These are phyloP conservation scores for Cheilosia variabilis DNA, from an alignment of 2,888 invertebrate genomes.

Conservation along the genomic window DNA sequence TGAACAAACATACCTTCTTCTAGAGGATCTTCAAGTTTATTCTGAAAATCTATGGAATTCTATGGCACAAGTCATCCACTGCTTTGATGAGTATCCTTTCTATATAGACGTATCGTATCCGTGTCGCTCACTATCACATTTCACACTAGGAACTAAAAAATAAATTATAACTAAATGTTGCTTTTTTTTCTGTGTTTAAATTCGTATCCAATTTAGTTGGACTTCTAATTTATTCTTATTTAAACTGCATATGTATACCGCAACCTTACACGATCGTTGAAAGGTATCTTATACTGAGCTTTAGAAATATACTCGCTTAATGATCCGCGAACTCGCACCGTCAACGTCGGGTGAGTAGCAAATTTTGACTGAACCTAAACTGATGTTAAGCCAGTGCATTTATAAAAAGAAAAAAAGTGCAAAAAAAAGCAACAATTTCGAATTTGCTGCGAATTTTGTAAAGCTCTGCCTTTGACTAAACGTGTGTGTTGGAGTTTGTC, in stretches of 20 bases:
- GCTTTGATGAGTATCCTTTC: conserved; percentile 1
- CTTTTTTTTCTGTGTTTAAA: neutral
- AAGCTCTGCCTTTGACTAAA: conserved; percentile 44
- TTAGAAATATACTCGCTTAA: conserved; percentile 30
- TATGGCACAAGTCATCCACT: conserved; percentile 13
- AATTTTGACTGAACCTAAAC: conserved; percentile 73
- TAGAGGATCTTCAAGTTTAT: neutral
- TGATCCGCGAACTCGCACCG: conserved; percentile 42
- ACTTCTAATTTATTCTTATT: conserved; percentile 1
- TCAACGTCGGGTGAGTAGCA: conserved; percentile 65
- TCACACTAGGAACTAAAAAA: conserved; percentile 35
- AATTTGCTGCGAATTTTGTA: conserved; percentile 49
- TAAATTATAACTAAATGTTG: neutral
- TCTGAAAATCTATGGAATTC: conserved; percentile 1
- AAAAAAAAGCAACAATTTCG: conserved; percentile 57
- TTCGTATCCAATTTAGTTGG: neutral
- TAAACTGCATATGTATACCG: neutral
- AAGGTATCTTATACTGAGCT: conserved; percentile 10
- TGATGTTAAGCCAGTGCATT: conserved; percentile 63
- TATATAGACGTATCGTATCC: neutral
- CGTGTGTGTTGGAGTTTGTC: conserved; percentile 53
- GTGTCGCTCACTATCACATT: conserved; percentile 6
- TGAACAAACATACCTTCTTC: neutral
- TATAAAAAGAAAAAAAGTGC: conserved; percentile 63
- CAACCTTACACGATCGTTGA: conserved; percentile 42